Base-by-base conservation (phyloP, 92 coral and sea anemone genomes). In the Parazoanthus darwini region DNA sequence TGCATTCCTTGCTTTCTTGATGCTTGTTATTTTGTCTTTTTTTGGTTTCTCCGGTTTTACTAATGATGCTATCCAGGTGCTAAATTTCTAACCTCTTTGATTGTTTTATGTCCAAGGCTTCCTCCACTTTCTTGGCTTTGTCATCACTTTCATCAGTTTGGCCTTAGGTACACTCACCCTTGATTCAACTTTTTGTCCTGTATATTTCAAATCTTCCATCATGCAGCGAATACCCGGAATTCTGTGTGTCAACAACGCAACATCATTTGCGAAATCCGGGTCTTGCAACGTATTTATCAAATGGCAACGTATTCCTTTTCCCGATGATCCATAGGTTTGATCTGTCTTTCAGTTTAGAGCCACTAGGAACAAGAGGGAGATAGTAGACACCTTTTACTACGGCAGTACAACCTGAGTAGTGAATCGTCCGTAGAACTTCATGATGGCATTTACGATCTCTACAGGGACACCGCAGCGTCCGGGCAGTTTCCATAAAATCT, bases 221-320 rank as follows among this genome's bases (percentile, higher is more conserved):
- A 5, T 46, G 51, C 51, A 46, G 26, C 59, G 43, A 8, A 67
- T 68, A 38, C 70, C 78, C 26, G 8, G 51, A 46, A 46, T 8
- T 46, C 87, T 83, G 29, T 83, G 87, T 16, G 38, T 16, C 70
- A 39, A 20, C 35, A 83, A 15, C 16, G 78, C 78, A 11, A 83
- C 20, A 43, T 83, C 87, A 20, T 83, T 78, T 18, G 63, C 87
- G 70, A 51, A 83, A 18, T 83, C 88, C 25, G 8, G 7, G 51
- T 0, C 51, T 46, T 46, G 10, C 0, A 4, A 46, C 9, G 8
- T 46, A 46, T 46, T 46, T 46, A 46, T 46, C 11, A 46, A 46
- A 6, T 46, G 78, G 79, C 37, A 63, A 8, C 15, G 37, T 58
- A 50, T 16, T 29, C 37, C 8, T 33, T 83, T 23, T 13, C 54